Conservation (phyloP, 2,888 invertebrate genomes). For the Nomada lathburiana region DNA sequence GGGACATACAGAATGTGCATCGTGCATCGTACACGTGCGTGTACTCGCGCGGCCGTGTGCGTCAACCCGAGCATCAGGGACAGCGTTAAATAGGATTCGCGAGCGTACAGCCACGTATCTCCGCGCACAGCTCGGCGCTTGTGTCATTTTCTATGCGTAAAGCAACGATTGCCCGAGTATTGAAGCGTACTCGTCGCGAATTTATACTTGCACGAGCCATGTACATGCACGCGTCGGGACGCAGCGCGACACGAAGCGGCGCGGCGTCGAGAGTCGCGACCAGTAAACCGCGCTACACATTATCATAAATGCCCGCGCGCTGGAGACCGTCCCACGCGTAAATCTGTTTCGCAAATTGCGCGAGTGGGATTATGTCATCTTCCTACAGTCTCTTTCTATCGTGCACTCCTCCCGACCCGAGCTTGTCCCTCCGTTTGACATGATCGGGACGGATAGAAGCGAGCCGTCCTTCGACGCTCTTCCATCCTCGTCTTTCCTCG, state of each 20-base stretch:
- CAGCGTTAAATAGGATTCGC: conserved; percentile 82
- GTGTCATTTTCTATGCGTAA: not conserved
- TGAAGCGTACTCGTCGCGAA: conserved; percentile 26
- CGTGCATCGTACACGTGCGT: conserved; percentile 57
- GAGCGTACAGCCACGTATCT: conserved; percentile 49
- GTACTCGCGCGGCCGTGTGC: conserved; percentile 46
- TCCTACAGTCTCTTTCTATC: conserved; percentile 68
- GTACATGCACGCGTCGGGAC: conserved; percentile 27
- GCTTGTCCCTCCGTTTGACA: conserved; percentile 33
- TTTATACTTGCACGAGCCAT: conserved; percentile 42
- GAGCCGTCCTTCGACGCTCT: conserved; percentile 42
- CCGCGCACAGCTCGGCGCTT: conserved; percentile 9
- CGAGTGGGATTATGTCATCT: conserved; percentile 78
- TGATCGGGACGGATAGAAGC: conserved; percentile 23
- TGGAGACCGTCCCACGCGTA: conserved; percentile 82
- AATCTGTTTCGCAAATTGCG: conserved; percentile 83
- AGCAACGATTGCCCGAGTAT: conserved; percentile 12
- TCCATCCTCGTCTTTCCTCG: conserved; percentile 13
- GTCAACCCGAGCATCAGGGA: conserved; percentile 79
- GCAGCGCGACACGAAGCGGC: not conserved
- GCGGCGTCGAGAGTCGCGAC: conserved; percentile 63
- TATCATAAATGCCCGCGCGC: conserved; percentile 82
- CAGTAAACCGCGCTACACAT: conserved; percentile 80
- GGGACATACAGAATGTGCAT: conserved; percentile 26
- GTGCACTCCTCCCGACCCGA: conserved; percentile 47